These are phyloP conservation scores for Spodoptera picta DNA, from an alignment of 2,888 invertebrate genomes.

Conservation along the genomic window DNA sequence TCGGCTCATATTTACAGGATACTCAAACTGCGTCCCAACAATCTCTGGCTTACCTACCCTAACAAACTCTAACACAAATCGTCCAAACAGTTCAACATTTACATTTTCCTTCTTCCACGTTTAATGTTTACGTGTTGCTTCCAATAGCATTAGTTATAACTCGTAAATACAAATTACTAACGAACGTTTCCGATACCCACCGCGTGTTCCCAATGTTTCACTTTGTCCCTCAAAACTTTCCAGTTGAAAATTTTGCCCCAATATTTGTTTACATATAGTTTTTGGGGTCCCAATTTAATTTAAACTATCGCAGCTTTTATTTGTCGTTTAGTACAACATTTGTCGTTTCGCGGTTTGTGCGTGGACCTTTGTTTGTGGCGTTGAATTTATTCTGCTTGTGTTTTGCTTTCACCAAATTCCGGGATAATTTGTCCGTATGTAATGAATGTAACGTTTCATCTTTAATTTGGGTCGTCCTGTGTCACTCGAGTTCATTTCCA, in stretches of 20 bases:
- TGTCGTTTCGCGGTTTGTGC: slow-evolving; percentile 76
- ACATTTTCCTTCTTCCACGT: slow-evolving; percentile 23
- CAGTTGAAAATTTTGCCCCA: slow-evolving; percentile 68
- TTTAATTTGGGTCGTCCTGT: slow-evolving; percentile 80
- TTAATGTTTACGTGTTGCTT: slow-evolving; percentile 49
- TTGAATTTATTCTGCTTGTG: slow-evolving; percentile 73
- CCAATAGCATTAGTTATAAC: slow-evolving; percentile 59
- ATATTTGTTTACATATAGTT: slow-evolving; percentile 85
- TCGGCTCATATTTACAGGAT: slow-evolving; percentile 3
- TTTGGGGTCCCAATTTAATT: slow-evolving; percentile 87
- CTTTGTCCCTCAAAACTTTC: slow-evolving; percentile 76
- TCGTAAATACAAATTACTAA: slow-evolving; percentile 73
- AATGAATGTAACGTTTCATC: slow-evolving; percentile 80
- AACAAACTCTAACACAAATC: slow-evolving; percentile 32
- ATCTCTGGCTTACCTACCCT: slow-evolving; percentile 18
- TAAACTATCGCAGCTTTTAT: slow-evolving; percentile 86
- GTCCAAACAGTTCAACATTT: slow-evolving; percentile 25
- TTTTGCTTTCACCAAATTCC: slow-evolving; percentile 73
- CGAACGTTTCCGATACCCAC: slow-evolving; percentile 73
- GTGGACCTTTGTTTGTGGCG: slow-evolving; percentile 79
- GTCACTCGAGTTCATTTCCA: slow-evolving; percentile 72
- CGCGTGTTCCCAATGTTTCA: slow-evolving; percentile 80
- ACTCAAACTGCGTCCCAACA: slow-evolving; percentile 8
- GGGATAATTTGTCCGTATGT: slow-evolving; percentile 77
- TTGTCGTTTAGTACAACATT: slow-evolving; percentile 86